Evolutionary conservation across 2,113 vertebrate genomes (phyloP), one percentile per base, ranked within the genome.

Genomic region (Synchiropus splendidus): DNA sequence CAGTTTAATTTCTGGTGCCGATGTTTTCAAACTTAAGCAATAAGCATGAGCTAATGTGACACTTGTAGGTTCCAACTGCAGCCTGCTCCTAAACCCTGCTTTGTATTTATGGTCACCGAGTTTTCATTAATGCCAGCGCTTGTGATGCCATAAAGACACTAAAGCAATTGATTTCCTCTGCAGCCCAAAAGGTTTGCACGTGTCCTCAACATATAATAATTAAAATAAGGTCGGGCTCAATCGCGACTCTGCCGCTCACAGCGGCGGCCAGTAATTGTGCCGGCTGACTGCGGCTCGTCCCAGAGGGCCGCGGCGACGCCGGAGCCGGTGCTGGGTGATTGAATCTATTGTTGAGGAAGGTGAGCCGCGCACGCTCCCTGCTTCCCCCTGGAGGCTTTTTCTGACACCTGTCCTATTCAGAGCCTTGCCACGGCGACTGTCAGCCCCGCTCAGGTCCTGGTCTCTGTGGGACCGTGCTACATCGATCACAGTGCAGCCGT

Each of bases 281-380:
- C 70, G 78, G 76, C 70, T 73, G 64, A 72, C 70, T 76, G 58
- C 48, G 31, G 45, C 69, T 74, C 58, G 73, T 85, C 86, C 80
- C 83, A 67, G 48, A 42, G 48, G 58, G 70, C 40, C 39, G 70
- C 68, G 77, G 74, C 65, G 75, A 61, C 66, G 58, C 57, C 21
- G 21, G 21, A 27, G 21, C 21, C 21, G 61, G 67, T 77, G 61
- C 74, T 57, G 70, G 71, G 81, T 89, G 91, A 94, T 92, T 90
- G 85, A 88, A 89, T 91, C 87, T 88, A 90, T 91, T 89, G 90
- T 91, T 27, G 79, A 81, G 86, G 83, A 83, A 89, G 84, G 89
- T 87, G 77, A 86, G 84, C 77, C 82, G 83, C 81, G 85, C 84
- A 83, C 80, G 83, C 80, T 83, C 56, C 50, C 70, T 82, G 72